phyloP scores from a whole-genome alignment of 1,140 invertebrate species.

The Psix sp. region DNA sequence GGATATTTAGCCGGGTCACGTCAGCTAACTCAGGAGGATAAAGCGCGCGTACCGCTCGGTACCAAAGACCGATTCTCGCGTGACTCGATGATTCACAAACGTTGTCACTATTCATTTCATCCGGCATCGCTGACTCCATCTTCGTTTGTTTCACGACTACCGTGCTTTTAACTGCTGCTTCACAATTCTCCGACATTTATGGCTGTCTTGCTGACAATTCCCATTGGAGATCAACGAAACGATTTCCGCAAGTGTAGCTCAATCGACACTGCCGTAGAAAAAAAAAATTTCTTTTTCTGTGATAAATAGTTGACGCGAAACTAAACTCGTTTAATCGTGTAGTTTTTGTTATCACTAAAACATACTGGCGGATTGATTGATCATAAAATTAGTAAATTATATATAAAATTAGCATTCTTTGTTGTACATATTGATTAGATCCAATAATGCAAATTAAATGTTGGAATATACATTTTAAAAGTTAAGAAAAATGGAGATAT shows the following conservation, averaged over 20 bases:
- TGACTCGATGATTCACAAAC: constrained; percentile 43
- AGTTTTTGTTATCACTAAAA: too few species aligned
- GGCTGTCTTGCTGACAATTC: constrained; percentile 34
- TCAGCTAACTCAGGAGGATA: constrained; percentile 23
- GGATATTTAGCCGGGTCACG: constrained; percentile 40
- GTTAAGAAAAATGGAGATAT: too few species aligned
- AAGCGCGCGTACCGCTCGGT: constrained; percentile 41
- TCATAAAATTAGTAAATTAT: too few species aligned
- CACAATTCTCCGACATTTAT: constrained; percentile 32
- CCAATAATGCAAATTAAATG: too few species aligned
- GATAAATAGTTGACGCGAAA: not conserved
- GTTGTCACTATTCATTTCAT: constrained; percentile 16
- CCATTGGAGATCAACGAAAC: constrained; percentile 2
- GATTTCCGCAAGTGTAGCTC: constrained; percentile 11
- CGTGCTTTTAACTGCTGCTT: constrained; percentile 27
- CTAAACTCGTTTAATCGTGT: not conserved
- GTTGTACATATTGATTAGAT: too few species aligned
- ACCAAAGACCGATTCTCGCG: constrained; percentile 47
- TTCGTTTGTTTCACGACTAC: constrained; percentile 25
- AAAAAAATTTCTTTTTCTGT: too few species aligned
- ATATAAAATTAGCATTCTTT: too few species aligned
- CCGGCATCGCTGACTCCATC: not conserved
- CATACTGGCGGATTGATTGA: too few species aligned
- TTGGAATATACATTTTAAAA: too few species aligned
- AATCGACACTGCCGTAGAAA: constrained; percentile 18